phyloP scores from a whole-genome alignment of 2,888 invertebrate genomes.

The Acrobasis repandana region DNA sequence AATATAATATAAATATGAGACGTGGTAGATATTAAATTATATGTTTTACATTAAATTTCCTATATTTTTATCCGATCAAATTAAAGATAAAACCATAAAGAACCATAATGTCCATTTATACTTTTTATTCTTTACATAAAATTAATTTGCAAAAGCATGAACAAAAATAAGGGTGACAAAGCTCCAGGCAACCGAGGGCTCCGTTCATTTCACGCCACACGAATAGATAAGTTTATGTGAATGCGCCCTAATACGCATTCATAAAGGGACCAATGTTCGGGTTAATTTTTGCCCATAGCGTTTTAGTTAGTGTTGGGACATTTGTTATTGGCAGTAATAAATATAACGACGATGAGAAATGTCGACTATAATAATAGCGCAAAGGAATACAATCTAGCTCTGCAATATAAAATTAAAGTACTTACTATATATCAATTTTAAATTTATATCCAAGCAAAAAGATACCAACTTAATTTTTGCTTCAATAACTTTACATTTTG shows the following conservation, averaged over 20 bases:
- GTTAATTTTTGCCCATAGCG: constrained; percentile 56
- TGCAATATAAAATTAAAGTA: too few species aligned
- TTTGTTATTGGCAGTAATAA: constrained; percentile 22
- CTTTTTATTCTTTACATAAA: background rate
- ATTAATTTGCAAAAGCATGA: constrained; percentile 47
- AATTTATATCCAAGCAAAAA: too few species aligned
- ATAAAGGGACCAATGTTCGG: constrained; percentile 58
- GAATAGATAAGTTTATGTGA: constrained; percentile 55
- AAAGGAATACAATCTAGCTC: too few species aligned
- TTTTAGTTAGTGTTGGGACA: constrained; percentile 41
- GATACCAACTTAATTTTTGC: too few species aligned
- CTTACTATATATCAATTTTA: too few species aligned
- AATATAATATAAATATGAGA: too few species aligned
- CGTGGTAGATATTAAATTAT: too few species aligned
- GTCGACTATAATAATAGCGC: too few species aligned
- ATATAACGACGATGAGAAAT: background rate
- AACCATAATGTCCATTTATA: background rate
- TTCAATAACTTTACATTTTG: too few species aligned
- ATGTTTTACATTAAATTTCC: too few species aligned
- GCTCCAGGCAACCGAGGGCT: constrained; percentile 48
- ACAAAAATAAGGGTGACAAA: constrained; percentile 59
- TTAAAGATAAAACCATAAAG: too few species aligned
- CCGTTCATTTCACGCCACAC: constrained; percentile 57
- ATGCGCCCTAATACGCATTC: constrained; percentile 54
- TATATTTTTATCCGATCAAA: too few species aligned